Base-by-base conservation (phyloP, 92 coral and sea anemone species). In the Palythoa caribaeorum region DNA sequence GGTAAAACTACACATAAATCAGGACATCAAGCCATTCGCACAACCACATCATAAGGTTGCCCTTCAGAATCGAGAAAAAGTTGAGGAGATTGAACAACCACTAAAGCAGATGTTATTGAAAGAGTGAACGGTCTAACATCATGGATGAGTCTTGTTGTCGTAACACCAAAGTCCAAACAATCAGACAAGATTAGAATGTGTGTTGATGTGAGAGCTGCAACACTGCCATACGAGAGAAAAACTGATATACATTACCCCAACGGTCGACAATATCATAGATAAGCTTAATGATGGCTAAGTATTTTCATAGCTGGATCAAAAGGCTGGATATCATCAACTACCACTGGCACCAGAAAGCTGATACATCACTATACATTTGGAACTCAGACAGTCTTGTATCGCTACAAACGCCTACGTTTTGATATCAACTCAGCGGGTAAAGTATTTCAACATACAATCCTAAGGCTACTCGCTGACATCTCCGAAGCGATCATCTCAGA, bases 81-180 rank as follows among this genome's bases (percentile, higher is more conserved):
- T 62, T 62, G 69, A 62, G 5, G 69, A 62, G 35, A 62, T 62
- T 62, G 69, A 62, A 15, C 69, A 62, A 62, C 69, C 17, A 62
- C 69, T 62, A 4, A 62, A 62, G 69, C 21, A 62, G 69, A 62
- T 62, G 66, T 62, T 15, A 62, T 15, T 15, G 21, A 15, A 62
- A 62, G 69, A 17, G 21, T 62, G 3, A 28, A 62, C 28, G 69
- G 69, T 16, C 69, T 28, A 62, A 62, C 69, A 0, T 28, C 69
- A 62, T 17, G 69, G 69, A 28, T 62, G 28, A 62, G 69, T 62
- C 21, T 8, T 3, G 20, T 15, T 62, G 69, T n/a, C 2, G 69
- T 62, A 17, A 62, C 69, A 62, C 69, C 69, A 62, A 62, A 62
- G 35, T 28, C 69, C 69, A 62, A 62, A 62, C 69, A 62, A 62